Base-by-base conservation (phyloP, 2,797 vertebrate genomes). In the Tachyglossus aculeatus region DNA sequence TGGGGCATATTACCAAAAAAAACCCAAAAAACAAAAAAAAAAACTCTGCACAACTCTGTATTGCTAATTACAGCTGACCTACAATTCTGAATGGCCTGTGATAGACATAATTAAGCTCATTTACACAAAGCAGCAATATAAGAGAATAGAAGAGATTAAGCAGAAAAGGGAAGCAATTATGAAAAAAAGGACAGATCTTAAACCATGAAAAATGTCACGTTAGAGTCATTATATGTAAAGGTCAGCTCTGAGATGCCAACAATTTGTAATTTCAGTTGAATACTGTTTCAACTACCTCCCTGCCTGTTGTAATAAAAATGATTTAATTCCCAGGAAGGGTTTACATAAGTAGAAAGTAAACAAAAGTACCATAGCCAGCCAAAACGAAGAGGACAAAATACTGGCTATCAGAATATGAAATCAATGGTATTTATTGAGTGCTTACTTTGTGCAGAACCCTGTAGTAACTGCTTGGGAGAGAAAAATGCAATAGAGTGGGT, bases 211-310 rank as follows among this genome's bases (percentile, higher is more conserved):
- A 87, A 87, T 83, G 80, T 79, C 85, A 87, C 72, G 52, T 68
- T 77, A 73, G 65, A 81, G 71, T 78, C 76, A 73, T 56, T 85
- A 74, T 83, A 74, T 76, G 73, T 79, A 80, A 85, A 87, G 85
- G 82, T 85, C 80, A 87, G 59, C 71, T 53, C 63, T 75, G 75
- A 83, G 80, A 82, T 63, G 73, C 76, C 80, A 83, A 76, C 78
- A 80, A 80, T 85, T 81, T 62, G 67, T 77, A 80, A 66, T 79
- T 77, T 77, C 74, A 78, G 79, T 67, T 65, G 65, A 79, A 83
- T 62, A 59, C 45, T 71, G 55, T 71, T 75, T 77, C 65, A 85
- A 86, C 84, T 85, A 79, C 15, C 70, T 67, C 51, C 44, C 67
- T 74, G 65, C n/a, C n/a, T n/a, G n/a, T n/a, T n/a, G n/a, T n/a